Base-by-base conservation (phyloP, 2,888 invertebrate genomes). In the Cryptocheilus praepositus region DNA sequence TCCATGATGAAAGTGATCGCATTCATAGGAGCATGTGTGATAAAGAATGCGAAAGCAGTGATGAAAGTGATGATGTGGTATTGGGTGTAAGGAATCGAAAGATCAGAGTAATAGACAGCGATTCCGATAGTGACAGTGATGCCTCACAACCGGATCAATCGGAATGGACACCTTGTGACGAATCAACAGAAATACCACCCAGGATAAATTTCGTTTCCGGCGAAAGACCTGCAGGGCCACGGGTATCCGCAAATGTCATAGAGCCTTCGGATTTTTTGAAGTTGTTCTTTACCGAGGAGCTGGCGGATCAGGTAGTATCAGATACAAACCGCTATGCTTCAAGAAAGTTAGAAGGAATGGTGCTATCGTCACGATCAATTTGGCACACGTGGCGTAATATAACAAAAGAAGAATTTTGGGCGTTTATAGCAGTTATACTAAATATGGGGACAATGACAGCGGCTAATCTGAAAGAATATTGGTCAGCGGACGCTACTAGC, bases 361-460 rank as follows among this genome's bases (percentile, higher is more conserved):
- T 43, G 64, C 53, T 64, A 59, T 64, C 64, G 8, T 19, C 59
- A 36, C 57, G 25, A 16, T 64, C 64, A 25, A 46, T 67, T 49
- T 68, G 66, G 69, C 64, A 64, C 5, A 67, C 56, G 19, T 76
- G 74, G 73, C 19, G 19, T 57, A 63, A 60, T 73, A 59, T 57
- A 58, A n/a, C n/a, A n/a, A n/a, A n/a, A n/a, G n/a, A n/a, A n/a
- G n/a, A n/a, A n/a, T n/a, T n/a, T n/a, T n/a, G 49, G 62, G 71
- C 73, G 58, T 76, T 71, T 75, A 49, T 75, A 56, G 71, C 63
- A 43, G 66, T 75, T 19, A 65, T 73, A 28, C 61, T 75, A 49
- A 73, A 73, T 19, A 18, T 52, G 21, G 21, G 19, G 21, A n/a
- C n/a, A n/a, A n/a, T n/a, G n/a, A n/a, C n/a, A n/a, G n/a, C n/a